Base-by-base conservation (phyloP, 2,888 invertebrate species). In the Tipula helvola region DNA sequence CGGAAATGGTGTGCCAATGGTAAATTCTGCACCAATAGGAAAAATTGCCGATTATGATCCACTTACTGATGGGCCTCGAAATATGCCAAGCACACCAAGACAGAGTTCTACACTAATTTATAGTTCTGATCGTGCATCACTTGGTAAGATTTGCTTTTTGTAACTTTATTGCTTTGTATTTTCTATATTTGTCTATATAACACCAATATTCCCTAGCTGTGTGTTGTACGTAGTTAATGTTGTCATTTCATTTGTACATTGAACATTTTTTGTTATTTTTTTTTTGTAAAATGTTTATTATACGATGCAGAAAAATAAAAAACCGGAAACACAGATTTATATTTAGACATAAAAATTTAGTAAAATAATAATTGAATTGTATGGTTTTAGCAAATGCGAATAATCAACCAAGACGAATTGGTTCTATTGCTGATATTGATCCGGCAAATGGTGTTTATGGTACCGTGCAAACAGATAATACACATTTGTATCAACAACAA, bases 361-460 rank as follows among this genome's bases (percentile, higher is more conserved):
- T 71, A 71, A 2, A 71, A 28, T 71, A 71, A 71, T 71, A 71
- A 71, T 71, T 71, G 28, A 71, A 71, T 84, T 84, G 5, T 36
- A 41, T 84, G 41, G 10, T 84, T 1, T 71, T 86, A 90, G 90
- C 92, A 90, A 90, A 92, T 88, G 91, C 89, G 87, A 87, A 86
- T 86, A 89, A 92, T 87, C 92, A 92, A 89, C 91, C 92, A 86
- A 93, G 96, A 88, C 94, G 95, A 90, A 96, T 97, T 90, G 97
- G 97, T 3, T 97, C 97, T n/a, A 96, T 98, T 88, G 95, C 96
- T 42, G 98, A 98, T 91, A 96, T 99, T 90, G 99, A 99, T 92
- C 99, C 99, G 1, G 94, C 98, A 87, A 98, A 96, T 91, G 96
- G 97, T 88, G 95, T 96, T 90, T 96, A 96, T 90, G 96, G 96